phyloP scores from a whole-genome alignment of 2,888 invertebrate genomes.

The Petrolisthes cinctipes region DNA sequence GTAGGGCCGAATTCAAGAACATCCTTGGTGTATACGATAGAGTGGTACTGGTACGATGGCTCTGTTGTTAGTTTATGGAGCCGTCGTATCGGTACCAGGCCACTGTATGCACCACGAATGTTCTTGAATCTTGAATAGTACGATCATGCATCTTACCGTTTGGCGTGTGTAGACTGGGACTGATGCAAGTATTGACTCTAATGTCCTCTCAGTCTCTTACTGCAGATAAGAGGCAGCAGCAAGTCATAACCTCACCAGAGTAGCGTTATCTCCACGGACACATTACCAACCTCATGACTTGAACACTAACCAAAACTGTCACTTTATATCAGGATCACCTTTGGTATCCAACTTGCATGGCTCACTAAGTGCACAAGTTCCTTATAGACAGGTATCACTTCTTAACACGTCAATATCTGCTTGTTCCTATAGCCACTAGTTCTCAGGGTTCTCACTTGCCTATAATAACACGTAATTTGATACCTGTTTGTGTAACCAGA shows the following conservation, averaged over 20 bases:
- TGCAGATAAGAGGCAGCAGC: background rate
- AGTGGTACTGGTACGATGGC: no score
- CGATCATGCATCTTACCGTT: constrained; percentile 11
- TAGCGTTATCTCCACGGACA: constrained; percentile 4
- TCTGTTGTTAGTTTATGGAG: no score
- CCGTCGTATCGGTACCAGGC: no score
- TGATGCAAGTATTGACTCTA: background rate
- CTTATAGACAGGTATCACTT: no score
- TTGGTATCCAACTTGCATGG: no score
- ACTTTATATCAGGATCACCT: no score
- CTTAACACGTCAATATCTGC: no score
- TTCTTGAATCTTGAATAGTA: no score
- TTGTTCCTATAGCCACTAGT: background rate
- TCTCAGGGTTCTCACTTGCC: constrained; percentile 9
- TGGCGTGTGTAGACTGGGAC: background rate
- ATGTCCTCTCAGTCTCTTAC: background rate
- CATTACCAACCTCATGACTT: background rate
- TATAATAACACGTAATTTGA: background rate
- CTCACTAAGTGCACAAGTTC: no score
- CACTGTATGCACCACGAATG: no score
- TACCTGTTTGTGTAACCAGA: background rate
- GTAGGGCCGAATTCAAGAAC: no score
- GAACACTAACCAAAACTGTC: background rate
- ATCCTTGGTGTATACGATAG: no score
- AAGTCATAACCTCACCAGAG: constrained; percentile 4